These are phyloP conservation scores for Urocynchramus pylzowi DNA, from an alignment of 2,113 vertebrate genomes.

Conservation along the genomic window DNA sequence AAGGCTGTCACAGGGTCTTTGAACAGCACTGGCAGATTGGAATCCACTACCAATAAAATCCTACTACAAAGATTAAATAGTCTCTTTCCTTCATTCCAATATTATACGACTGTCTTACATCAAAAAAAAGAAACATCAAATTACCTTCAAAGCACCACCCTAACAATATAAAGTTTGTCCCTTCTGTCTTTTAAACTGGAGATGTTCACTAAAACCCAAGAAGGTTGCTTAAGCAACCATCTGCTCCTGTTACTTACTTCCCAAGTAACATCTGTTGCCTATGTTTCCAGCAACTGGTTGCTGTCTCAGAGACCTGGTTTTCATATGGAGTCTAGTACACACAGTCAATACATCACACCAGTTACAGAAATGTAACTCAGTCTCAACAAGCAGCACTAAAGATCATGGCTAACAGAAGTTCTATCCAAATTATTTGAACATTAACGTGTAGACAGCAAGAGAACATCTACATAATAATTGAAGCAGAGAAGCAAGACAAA, in stretches of 20 bases:
- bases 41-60: not conserved
- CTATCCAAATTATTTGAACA: not conserved
- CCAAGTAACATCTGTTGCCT: not conserved
- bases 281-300: not conserved
- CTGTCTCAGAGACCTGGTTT: not conserved
- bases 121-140: not conserved
- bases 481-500: not conserved
- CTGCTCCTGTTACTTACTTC: not conserved
- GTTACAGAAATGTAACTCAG: not conserved
- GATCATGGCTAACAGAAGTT: not conserved
- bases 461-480: not conserved
- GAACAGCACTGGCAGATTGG: not conserved
- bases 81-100: not conserved
- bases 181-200: not conserved
- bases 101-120: not conserved
- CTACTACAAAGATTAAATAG: not conserved
- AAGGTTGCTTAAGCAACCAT: not conserved
- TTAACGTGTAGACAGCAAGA: not conserved
- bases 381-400: not conserved
- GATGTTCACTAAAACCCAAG: not conserved
- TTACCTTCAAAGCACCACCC: not conserved
- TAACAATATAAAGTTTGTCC: not conserved
- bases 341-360: not conserved
- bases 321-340: not conserved
- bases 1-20: not conserved